A percentile compares a stretch with the other conserved stretches of the same genome.
phyloP scores from a whole-genome alignment of 2,797 vertebrate species.

The Acridotheres tristis region DNA sequence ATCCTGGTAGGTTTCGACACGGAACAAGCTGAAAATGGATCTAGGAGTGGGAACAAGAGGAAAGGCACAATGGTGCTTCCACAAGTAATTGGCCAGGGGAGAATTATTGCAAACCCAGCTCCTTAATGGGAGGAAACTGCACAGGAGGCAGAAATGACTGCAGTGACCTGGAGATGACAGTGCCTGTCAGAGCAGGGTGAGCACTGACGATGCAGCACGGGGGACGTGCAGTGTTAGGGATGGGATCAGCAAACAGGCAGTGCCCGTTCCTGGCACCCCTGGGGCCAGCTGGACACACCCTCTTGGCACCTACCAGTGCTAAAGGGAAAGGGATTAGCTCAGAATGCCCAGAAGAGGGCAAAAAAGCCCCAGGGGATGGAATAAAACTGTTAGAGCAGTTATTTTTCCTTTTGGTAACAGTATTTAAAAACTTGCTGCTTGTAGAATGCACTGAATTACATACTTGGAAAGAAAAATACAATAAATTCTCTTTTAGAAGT shows the following conservation, averaged over 20 bases:
- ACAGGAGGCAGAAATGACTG: constrained; percentile 6
- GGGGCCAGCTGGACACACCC: background rate
- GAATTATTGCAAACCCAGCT: background rate
- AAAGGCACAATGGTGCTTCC: background rate
- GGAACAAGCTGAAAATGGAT: background rate
- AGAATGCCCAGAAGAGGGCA: background rate
- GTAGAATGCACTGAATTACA: background rate
- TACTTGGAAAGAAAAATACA: background rate
- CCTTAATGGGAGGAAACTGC: background rate
- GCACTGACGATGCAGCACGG: background rate
- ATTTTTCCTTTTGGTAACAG: background rate
- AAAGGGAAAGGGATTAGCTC: background rate
- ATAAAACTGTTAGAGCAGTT: background rate
- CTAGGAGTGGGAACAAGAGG: background rate
- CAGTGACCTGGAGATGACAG: constrained; percentile 24
- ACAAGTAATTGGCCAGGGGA: background rate
- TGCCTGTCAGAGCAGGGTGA: background rate
- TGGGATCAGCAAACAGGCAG: background rate
- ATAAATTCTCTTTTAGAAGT: background rate
- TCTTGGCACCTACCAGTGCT: background rate
- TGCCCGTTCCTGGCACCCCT: background rate
- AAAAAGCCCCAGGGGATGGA: background rate
- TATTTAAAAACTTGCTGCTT: background rate
- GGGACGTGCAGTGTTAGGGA: background rate
- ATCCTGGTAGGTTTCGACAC: background rate